A percentile compares a stretch with the other conserved stretches of the same genome.
Conservation (phyloP, 2,888 invertebrate species). For the Cantharis nigra region DNA sequence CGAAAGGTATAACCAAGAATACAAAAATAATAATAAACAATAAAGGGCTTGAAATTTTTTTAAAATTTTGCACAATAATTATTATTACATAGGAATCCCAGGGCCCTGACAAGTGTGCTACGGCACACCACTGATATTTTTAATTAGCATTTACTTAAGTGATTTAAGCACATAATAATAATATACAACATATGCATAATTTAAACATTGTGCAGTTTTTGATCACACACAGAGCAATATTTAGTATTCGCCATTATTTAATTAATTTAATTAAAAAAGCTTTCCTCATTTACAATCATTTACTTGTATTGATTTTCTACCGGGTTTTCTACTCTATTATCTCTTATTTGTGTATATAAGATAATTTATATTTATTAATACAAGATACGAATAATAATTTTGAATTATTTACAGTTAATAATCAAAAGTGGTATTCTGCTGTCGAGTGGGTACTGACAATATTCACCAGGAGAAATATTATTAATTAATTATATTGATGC, state of each 20-base stretch:
- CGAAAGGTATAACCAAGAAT: too few species aligned
- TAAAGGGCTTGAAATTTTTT: too few species aligned
- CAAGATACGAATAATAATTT: neutral
- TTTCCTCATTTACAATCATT: neutral
- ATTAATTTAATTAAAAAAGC: neutral
- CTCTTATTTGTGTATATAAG: neutral
- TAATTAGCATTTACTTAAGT: neutral
- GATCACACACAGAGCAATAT: neutral
- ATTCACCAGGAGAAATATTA: neutral
- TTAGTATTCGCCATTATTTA: neutral
- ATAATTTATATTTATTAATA: neutral
- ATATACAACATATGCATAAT: neutral
- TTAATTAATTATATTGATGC: too few species aligned
- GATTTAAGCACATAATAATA: neutral
- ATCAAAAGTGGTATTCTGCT: neutral
- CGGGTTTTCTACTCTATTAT: neutral
- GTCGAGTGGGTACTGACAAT: neutral
- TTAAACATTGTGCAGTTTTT: neutral
- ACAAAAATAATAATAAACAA: too few species aligned
- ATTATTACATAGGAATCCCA: too few species aligned
- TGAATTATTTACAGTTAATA: neutral
- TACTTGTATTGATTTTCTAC: neutral
- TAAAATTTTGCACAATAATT: too few species aligned
- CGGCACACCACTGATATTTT: neutral
- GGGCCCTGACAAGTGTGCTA: too few species aligned